Evolutionary conservation across 1,140 invertebrate species (phyloP).

Genomic region (Drosophila repleta): DNA sequence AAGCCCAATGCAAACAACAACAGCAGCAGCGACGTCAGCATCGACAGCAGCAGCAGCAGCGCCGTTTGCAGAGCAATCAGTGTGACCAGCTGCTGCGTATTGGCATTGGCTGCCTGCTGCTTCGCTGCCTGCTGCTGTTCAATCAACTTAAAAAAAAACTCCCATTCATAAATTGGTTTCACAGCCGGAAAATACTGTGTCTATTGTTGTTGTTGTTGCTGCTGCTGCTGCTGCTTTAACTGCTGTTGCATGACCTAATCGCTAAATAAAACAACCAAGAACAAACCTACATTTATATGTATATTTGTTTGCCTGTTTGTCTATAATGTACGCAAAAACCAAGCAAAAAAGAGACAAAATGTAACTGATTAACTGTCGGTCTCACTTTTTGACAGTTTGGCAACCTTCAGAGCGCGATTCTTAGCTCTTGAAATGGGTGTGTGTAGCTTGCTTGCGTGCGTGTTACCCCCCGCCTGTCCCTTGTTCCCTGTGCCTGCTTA

Average conservation of each 20-base stretch:
- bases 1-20: slow-evolving; percentile 59
- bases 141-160: slow-evolving; percentile 50
- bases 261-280: slow-evolving; percentile 53
- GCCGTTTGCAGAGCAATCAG: slow-evolving; percentile 27
- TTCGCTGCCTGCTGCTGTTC: slow-evolving; percentile 36
- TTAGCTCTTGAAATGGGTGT: background rate
- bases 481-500: slow-evolving; percentile 12
- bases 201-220: slow-evolving; percentile 28
- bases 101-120: slow-evolving; percentile 17
- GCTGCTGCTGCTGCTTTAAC: slow-evolving; percentile 47
- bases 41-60: slow-evolving; percentile 2
- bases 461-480: slow-evolving; percentile 8
- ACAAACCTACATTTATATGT: slow-evolving; percentile 4
- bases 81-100: slow-evolving; percentile 32
- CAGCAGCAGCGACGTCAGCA: background rate
- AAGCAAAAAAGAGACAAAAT: slow-evolving; percentile 51
- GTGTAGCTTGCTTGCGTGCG: slow-evolving; percentile 53
- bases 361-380: slow-evolving; percentile 42
- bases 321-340: slow-evolving; percentile 22
- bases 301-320: background rate
- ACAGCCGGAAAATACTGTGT: slow-evolving; percentile 57
- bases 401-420: slow-evolving; percentile 25
- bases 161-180: slow-evolving; percentile 69
- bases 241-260: slow-evolving; percentile 78
- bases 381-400: slow-evolving; percentile 35